These are phyloP conservation scores for Rhyacichthys aspro DNA, from an alignment of 2,797 vertebrate species.

Conservation along the genomic window DNA sequence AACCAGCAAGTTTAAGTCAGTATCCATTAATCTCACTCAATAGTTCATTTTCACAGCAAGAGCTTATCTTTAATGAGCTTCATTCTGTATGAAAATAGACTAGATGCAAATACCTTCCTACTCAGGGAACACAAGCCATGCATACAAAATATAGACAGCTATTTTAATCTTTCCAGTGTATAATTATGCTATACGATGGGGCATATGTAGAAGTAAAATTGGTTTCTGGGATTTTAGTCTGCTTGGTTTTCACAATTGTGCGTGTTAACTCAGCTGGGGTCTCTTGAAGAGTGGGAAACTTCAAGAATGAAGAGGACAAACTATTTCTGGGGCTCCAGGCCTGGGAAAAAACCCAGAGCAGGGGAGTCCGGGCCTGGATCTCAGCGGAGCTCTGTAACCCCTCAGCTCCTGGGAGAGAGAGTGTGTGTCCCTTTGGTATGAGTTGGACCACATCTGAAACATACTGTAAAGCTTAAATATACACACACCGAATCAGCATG, in stretches of 20 bases:
- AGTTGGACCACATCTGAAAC: slow-evolving; percentile 56
- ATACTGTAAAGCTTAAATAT: slow-evolving; percentile 32
- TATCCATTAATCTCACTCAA: slow-evolving; percentile 16
- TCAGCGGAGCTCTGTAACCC: slow-evolving; percentile 57
- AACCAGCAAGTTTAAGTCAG: slow-evolving; percentile 19
- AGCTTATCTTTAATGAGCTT: slow-evolving; percentile 37
- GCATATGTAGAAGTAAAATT: background rate
- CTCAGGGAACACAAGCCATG: slow-evolving; percentile 5
- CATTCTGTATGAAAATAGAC: slow-evolving; percentile 25
- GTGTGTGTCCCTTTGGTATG: slow-evolving; percentile 43
- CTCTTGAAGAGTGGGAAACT: slow-evolving; percentile 64
- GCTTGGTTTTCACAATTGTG: slow-evolving; percentile 26
- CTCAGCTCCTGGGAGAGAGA: slow-evolving; percentile 51
- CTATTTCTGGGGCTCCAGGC: slow-evolving; percentile 76
- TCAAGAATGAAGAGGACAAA: slow-evolving; percentile 46
- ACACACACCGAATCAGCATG: slow-evolving; percentile 28
- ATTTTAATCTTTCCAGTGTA: slow-evolving; percentile 3
- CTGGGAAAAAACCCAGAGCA: slow-evolving; percentile 75
- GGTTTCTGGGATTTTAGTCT: background rate
- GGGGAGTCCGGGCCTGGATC: slow-evolving; percentile 47
- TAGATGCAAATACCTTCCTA: slow-evolving; percentile 19
- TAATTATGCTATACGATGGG: background rate
- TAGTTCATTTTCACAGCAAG: slow-evolving; percentile 7
- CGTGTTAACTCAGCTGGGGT: slow-evolving; percentile 56
- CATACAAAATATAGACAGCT: background rate